These are phyloP conservation scores for Noctua janthina DNA, from an alignment of 2,888 invertebrate species.

Conservation along the genomic window DNA sequence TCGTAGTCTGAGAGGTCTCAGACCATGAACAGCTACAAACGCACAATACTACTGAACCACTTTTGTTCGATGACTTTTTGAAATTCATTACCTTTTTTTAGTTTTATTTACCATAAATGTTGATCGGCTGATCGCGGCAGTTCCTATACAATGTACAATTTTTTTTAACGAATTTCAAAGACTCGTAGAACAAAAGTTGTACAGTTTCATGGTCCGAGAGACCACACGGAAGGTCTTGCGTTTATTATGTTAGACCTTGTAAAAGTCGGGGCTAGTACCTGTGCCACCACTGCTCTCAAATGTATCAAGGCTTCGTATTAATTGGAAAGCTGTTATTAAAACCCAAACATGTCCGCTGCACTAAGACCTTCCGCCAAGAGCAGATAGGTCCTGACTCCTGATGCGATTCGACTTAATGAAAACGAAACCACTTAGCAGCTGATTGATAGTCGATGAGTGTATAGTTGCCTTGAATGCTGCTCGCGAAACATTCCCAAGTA, in stretches of 20 bases:
- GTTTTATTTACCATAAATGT: not conserved
- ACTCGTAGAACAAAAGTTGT: not conserved
- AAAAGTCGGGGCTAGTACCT: not conserved
- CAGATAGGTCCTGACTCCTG: not conserved
- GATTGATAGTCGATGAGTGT: constrained; percentile 37
- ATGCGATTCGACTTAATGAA: constrained; percentile 8
- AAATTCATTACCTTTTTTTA: not conserved
- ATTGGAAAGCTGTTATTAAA: constrained; percentile 28
- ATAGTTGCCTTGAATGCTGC: constrained; percentile 16
- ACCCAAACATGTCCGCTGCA: constrained; percentile 25
- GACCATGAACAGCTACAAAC: not conserved
- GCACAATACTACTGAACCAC: not conserved
- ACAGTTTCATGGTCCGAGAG: not conserved
- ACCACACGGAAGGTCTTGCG: not conserved
- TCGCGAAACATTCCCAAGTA: constrained; percentile 16
- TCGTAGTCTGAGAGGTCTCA: not conserved
- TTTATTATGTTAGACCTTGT: no score
- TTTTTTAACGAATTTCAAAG: not conserved
- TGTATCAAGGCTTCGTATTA: not conserved
- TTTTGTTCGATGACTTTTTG: not conserved
- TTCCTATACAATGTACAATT: not conserved
- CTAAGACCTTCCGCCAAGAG: constrained; percentile 1
- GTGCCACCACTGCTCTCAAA: not conserved
- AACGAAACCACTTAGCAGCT: constrained; percentile 18
- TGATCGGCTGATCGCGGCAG: not conserved